Percentiles rank a stretch among this genome's conserved stretches.
phyloP scores from a whole-genome alignment of 2,113 vertebrate genomes.

The Oryctolagus cuniculus region DNA sequence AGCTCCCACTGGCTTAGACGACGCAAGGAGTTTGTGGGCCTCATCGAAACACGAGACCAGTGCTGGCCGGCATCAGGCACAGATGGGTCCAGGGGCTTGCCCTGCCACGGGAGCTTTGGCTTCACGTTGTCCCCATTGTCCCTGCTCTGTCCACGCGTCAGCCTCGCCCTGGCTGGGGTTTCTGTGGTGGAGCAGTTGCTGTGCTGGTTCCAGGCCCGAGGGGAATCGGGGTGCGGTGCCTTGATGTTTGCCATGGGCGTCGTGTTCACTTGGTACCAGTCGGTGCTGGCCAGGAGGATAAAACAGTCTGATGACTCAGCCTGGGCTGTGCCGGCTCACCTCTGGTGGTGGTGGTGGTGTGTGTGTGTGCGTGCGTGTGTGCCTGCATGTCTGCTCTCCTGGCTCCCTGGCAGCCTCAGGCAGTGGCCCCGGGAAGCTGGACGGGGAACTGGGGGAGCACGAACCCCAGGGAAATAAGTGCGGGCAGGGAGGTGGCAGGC shows the following conservation, averaged over 20 bases:
- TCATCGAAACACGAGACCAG: rapidly evolving
- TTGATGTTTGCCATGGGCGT: too few species aligned
- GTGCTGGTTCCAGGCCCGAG: background rate
- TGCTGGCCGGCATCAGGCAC: rapidly evolving
- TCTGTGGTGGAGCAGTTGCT: background rate
- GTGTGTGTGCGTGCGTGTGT: too few species aligned
- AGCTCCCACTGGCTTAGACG: background rate
- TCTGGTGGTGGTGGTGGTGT: background rate
- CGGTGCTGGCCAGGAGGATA: background rate
- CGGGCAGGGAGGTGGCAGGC: too few species aligned
- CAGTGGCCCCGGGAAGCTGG: too few species aligned
- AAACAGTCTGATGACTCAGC: too few species aligned
- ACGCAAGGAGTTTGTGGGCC: too few species aligned
- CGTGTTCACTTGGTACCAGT: too few species aligned
- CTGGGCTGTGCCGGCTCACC: background rate
- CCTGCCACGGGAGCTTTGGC: rapidly evolving
- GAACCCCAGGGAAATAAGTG: background rate
- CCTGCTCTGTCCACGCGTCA: background rate
- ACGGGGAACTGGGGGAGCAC: too few species aligned
- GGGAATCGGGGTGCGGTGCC: too few species aligned
- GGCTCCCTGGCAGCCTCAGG: too few species aligned
- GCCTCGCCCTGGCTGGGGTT: background rate
- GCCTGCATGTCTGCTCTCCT: too few species aligned
- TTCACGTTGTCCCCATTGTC: background rate
- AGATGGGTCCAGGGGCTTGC: rapidly evolving